Percentiles rank a stretch among this genome's conserved stretches.
These are phyloP conservation scores for Tamandua tetradactyla DNA, from an alignment of 2,797 vertebrate species.

Conservation along the genomic window DNA sequence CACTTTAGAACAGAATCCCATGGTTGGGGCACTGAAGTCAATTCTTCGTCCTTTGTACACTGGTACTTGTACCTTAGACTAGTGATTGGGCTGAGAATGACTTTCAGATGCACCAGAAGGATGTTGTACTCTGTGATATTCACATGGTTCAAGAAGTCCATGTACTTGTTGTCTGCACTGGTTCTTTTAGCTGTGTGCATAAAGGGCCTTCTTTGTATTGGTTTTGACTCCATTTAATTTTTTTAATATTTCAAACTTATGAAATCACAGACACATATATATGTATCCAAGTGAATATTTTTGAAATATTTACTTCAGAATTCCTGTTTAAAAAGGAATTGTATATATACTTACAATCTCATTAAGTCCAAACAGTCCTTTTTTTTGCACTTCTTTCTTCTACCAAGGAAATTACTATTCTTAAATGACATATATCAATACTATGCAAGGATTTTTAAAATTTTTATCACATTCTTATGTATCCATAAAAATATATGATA, in stretches of 20 bases:
- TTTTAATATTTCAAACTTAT: background rate
- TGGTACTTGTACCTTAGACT: background rate
- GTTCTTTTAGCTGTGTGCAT: background rate
- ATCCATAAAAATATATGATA: background rate
- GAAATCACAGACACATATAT: conserved; percentile 20
- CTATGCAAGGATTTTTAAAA: background rate
- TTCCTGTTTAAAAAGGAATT: background rate
- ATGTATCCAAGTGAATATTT: background rate
- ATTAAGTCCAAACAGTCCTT: background rate
- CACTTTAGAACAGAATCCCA: background rate
- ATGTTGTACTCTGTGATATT: background rate
- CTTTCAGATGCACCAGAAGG: background rate
- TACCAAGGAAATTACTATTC: background rate
- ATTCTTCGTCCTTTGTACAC: background rate
- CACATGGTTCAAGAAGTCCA: background rate
- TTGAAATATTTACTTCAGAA: conserved; percentile 25
- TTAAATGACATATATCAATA: background rate
- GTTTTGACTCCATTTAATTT: conserved; percentile 14
- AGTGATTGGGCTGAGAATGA: background rate
- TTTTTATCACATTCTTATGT: background rate
- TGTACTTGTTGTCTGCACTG: background rate
- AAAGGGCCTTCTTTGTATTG: background rate
- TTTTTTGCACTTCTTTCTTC: background rate
- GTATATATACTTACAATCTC: background rate
- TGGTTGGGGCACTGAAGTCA: background rate